Base-by-base conservation (phyloP, 2,113 vertebrate genomes). In the Columbina picui region DNA sequence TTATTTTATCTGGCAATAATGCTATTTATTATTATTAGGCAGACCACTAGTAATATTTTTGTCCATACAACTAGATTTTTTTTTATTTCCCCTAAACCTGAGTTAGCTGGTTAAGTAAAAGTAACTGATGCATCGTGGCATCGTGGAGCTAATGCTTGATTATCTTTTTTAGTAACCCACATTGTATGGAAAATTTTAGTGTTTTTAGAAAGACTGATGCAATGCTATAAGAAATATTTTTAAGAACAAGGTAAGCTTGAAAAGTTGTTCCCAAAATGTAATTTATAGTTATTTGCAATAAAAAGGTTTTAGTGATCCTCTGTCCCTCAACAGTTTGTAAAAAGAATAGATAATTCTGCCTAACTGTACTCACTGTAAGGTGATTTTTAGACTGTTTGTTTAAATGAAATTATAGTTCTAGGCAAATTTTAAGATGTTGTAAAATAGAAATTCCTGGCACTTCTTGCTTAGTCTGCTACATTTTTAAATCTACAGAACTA, bases 401-500 rank as follows among this genome's bases (percentile, higher is more conserved):
- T 71, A 87, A 94, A 91, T 68, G 9, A 94, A 90, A 73, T 43
- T 59, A 53, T 15, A 64, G 6, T 81, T 79, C 61, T 49, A 50
- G 43, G 29, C 18, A 82, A 74, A 53, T 84, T 82, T 94, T 82
- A 92, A 74, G 47, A 73, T 38, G n/a, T 21, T 82, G 25, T 61
- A 63, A 94, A 93, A 87, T 47, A 93, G 25, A 75, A 91, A 77
- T 43, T 93, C 74, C 34, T 68, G 56, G 41, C 47, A 71, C 26
- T 91, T 74, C 23, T 57, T 8, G 12, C 29, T 91, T 69, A 34
- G 17, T 26, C 41, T 65, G 14, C 74, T 82, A 53, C 14, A 87
- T 63, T 91, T 91, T 91, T 75, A 90, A 84, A 94, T 70, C 57
- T 89, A 38, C 14, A 80, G 23, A 88, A 50, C 15, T 64, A 90